Percentiles rank a stretch among this genome's conserved stretches.
Evolutionary conservation across 2,797 vertebrate genomes (phyloP).

Genomic region (Helarctos malayanus): DNA sequence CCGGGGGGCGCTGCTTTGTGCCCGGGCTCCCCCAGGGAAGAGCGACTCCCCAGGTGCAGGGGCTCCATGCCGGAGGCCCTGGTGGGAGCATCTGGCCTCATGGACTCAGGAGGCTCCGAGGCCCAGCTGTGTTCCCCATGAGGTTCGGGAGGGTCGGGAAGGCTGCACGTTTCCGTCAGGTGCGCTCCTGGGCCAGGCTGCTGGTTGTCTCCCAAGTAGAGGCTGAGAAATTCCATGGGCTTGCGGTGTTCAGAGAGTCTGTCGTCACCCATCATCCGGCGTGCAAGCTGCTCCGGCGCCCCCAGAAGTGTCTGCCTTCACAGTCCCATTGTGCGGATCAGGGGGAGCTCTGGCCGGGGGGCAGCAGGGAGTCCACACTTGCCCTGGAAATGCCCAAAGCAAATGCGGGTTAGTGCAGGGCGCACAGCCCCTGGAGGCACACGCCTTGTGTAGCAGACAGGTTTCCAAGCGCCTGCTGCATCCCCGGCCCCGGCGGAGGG

Average conservation of each 20-base stretch:
- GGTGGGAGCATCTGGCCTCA: background rate
- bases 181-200: background rate
- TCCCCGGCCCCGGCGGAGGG: background rate
- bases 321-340: conserved; percentile 12
- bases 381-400: conserved; percentile 76
- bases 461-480: background rate
- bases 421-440: background rate
- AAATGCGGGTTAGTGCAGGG: conserved; percentile 64
- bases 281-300: background rate
- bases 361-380: background rate
- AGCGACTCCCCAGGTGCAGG: background rate
- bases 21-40: background rate
- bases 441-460: background rate
- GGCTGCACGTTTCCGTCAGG: background rate
- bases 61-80: background rate
- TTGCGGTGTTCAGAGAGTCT: background rate
- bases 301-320: background rate
- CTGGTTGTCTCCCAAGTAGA: background rate
- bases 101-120: background rate
- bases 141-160: background rate
- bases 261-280: conserved; percentile 79
- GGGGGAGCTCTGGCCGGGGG: background rate
- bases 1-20: background rate
- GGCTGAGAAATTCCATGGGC: conserved; percentile 6
- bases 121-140: background rate